Conservation (phyloP, 2,797 vertebrate genomes). For the Linurgus olivaceus region DNA sequence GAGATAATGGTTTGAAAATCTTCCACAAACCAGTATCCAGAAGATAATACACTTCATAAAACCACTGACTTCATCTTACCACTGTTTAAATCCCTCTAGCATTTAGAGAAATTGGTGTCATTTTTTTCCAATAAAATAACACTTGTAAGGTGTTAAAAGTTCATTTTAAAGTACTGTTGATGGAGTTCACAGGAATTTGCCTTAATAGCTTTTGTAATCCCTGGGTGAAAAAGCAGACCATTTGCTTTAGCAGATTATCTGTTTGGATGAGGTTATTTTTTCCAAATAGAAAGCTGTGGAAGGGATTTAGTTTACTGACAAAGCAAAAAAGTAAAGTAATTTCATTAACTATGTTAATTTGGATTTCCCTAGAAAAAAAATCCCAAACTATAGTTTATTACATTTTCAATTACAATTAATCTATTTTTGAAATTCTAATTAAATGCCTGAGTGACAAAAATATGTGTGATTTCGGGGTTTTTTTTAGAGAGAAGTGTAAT, state of each 20-base stretch:
- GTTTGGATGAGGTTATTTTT: background rate
- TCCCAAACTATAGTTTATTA: slow-evolving; percentile 63
- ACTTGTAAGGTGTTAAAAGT: slow-evolving; percentile 54
- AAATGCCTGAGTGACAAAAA: slow-evolving; percentile 63
- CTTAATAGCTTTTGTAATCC: slow-evolving; percentile 65
- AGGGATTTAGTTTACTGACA: slow-evolving; percentile 71
- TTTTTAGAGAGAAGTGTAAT: background rate
- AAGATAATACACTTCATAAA: background rate
- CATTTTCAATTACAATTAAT: slow-evolving; percentile 75
- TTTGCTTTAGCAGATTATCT: slow-evolving; percentile 67
- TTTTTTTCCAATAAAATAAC: slow-evolving; percentile 43
- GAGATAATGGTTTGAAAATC: background rate
- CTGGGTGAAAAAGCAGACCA: slow-evolving; percentile 50
- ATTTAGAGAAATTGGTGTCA: background rate
- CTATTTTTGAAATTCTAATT: slow-evolving; percentile 75
- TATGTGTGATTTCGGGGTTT: background rate
- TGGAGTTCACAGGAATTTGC: slow-evolving; percentile 43
- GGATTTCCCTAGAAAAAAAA: slow-evolving; percentile 57
- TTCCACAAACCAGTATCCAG: background rate
- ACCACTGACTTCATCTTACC: background rate
- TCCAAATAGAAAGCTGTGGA: slow-evolving; percentile 31
- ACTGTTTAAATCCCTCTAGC: slow-evolving; percentile 18
- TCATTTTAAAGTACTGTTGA: slow-evolving; percentile 56
- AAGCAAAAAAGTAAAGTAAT: slow-evolving; percentile 72
- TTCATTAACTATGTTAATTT: slow-evolving; percentile 76